A percentile compares a stretch with the other conserved stretches of the same genome.
These are phyloP conservation scores for Bubo scandiacus DNA, from an alignment of 2,113 vertebrate species.

Conservation along the genomic window DNA sequence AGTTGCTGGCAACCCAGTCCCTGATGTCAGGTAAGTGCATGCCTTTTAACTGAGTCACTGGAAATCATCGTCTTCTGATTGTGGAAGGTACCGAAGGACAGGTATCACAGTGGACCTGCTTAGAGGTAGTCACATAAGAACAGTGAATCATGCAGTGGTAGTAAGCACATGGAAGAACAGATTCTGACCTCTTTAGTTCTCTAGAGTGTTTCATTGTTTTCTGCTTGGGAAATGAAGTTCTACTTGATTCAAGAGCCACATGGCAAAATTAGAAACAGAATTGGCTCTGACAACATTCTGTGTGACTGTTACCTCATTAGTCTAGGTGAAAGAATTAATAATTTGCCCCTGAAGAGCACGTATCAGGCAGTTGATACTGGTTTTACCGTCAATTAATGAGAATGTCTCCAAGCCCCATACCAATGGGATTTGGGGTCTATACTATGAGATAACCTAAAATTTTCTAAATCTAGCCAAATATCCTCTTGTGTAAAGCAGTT, in stretches of 20 bases:
- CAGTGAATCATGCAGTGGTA: neutral
- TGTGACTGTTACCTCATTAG: neutral
- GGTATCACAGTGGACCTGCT: neutral
- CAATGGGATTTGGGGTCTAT: neutral
- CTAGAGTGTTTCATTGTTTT: neutral
- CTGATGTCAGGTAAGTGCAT: conserved; percentile 83
- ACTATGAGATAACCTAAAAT: neutral
- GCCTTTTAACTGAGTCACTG: neutral
- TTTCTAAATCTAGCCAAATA: neutral
- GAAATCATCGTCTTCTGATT: neutral
- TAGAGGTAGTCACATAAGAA: neutral
- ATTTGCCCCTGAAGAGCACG: neutral
- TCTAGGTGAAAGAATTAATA: neutral
- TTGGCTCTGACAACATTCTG: neutral
- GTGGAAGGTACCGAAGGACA: neutral
- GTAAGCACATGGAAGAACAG: neutral
- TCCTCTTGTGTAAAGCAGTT: neutral
- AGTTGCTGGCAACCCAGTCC: conserved; percentile 85
- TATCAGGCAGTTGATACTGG: neutral
- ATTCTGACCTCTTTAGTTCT: neutral
- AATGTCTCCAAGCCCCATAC: neutral
- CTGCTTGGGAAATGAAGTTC: neutral
- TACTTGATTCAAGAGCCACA: neutral
- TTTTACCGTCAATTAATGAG: neutral
- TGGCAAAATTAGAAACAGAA: neutral